Evolutionary conservation across 2,113 vertebrate genomes (phyloP), one percentile per base, ranked within the genome.

Genomic region (Chloropsis hardwickii): DNA sequence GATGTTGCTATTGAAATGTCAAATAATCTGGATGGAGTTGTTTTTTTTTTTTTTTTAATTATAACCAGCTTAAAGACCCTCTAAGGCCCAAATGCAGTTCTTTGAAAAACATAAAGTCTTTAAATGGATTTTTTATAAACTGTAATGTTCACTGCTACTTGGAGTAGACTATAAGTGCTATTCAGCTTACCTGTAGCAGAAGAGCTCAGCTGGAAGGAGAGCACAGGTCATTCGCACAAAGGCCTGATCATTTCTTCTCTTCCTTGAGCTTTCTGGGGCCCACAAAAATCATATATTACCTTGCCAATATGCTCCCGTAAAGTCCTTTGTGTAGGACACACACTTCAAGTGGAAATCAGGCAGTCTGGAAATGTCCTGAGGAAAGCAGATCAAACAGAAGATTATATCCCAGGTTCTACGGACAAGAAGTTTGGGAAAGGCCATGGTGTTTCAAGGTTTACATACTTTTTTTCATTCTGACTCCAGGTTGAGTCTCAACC

Each of bases 1-100:
- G 45, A 82, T 54, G 66, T 87, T 95, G 57, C 73, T 87, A 92
- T 76, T 72, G 62, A 95, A 95, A 92, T 40, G 50, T 27, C 70
- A 87, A 23, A 92, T 79, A 87, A 3, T 66, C 84, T 65, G 18
- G 14, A 40, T 51, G 51, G 39, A 2, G 0, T 81, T 1, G 0
- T 42, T 64, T 84, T 86, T 82, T 54, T 81, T 1, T 0, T 42
- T 64, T 84, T 37, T 37, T 86, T 82, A 51, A 81, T 84, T 78
- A 56, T 44, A 94, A 86, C 9, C n/a, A 79, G 27, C 20, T 74
- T 77, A 86, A 94, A 48, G 28, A 62, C 37, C 22, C 62, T 83
- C 35, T 54, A 54, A 51, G n/a, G 47, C 22, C 86, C 48, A 66
- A 58, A 84, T 25, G 12, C 31, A 60, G 35, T 8, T 78, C 60